phyloP scores from a whole-genome alignment of 2,113 vertebrate species.

The Gallinago undulata region DNA sequence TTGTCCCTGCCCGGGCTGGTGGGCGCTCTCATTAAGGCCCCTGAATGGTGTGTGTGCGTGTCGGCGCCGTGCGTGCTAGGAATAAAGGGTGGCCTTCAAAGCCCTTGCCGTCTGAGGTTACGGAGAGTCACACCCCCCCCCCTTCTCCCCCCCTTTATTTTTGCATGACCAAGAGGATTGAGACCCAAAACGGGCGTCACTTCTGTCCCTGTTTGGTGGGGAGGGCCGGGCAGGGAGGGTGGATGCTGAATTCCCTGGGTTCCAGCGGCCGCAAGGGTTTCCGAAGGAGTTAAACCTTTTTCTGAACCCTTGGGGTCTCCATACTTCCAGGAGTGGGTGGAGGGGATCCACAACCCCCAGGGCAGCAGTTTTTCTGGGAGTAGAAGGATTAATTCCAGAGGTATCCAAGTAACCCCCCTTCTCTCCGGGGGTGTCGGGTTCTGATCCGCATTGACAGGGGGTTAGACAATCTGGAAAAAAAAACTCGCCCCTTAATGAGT shows the following conservation, averaged over 20 bases:
- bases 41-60: slow-evolving; percentile 11
- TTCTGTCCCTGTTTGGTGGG: neutral
- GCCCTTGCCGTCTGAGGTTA: too few species aligned
- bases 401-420: neutral
- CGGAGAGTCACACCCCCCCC: too few species aligned
- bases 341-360: neutral
- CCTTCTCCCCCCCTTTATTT: too few species aligned
- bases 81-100: too few species aligned
- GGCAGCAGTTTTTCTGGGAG: neutral
- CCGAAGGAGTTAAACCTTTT: neutral
- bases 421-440: neutral
- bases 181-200: too few species aligned
- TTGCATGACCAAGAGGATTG: too few species aligned
- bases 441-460: neutral
- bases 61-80: neutral
- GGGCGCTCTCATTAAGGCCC: slow-evolving; percentile 25
- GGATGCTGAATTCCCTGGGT: neutral
- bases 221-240: neutral
- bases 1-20: slow-evolving; percentile 35
- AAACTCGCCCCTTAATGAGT: neutral
- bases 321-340: neutral
- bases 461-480: neutral
- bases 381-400: neutral
- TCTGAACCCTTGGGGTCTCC: neutral
- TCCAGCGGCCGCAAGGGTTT: neutral